Percentiles rank a stretch among this genome's conserved stretches.
Conservation (phyloP, 2,797 vertebrate genomes). For the Holocentrus rufus region DNA sequence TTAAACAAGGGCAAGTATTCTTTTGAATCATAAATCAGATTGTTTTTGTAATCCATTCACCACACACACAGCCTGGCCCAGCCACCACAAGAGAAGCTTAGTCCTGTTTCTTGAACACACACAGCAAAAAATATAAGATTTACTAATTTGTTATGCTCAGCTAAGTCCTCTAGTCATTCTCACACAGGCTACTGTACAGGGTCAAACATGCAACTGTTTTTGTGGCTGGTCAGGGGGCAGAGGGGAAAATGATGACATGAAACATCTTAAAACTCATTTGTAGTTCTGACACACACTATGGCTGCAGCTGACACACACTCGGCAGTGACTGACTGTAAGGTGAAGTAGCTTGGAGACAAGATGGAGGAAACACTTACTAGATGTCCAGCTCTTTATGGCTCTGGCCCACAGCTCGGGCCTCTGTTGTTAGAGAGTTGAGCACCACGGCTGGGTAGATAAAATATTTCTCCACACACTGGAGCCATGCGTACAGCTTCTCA, state of each 20-base stretch:
- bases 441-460: slow-evolving; percentile 92
- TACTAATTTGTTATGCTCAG: too few species aligned
- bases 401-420: slow-evolving; percentile 86
- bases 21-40: too few species aligned
- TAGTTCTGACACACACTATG: too few species aligned
- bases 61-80: too few species aligned
- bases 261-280: neutral
- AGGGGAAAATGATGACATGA: neutral
- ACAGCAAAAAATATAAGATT: too few species aligned
- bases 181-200: neutral
- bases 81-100: too few species aligned
- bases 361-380: slow-evolving; percentile 80
- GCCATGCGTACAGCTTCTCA: slow-evolving; percentile 91
- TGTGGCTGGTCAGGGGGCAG: neutral
- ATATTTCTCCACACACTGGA: slow-evolving; percentile 92
- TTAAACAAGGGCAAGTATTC: too few species aligned
- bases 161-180: too few species aligned
- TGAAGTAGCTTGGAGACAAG: slow-evolving; percentile 12
- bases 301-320: neutral
- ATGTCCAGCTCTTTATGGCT: slow-evolving; percentile 88
- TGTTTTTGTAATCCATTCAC: too few species aligned
- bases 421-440: slow-evolving; percentile 90
- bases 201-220: neutral
- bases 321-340: neutral
- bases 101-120: too few species aligned